Evolutionary conservation across 2,797 vertebrate genomes (phyloP).

Genomic region (Scolopax bukidnonensis): DNA sequence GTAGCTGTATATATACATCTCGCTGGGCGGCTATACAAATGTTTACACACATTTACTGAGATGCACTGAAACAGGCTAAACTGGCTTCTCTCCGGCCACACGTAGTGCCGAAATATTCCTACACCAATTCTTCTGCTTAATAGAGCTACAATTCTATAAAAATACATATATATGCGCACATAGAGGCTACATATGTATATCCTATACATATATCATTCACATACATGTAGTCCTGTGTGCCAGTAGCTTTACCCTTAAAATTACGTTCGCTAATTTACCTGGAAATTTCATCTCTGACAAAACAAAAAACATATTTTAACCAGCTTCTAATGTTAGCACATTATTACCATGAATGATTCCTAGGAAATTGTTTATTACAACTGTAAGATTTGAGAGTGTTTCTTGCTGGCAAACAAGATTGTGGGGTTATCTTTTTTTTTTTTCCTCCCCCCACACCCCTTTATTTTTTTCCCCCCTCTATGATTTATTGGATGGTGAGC

Average conservation of each 20-base stretch:
- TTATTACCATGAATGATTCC: slow-evolving; percentile 76
- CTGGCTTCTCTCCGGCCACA: neutral
- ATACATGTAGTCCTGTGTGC: slow-evolving; percentile 28
- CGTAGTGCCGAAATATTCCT: neutral
- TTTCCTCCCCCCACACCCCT: neutral
- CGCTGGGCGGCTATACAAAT: neutral
- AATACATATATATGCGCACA: neutral
- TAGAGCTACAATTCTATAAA: neutral
- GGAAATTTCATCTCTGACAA: slow-evolving; percentile 73
- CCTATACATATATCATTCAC: neutral
- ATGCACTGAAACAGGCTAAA: neutral
- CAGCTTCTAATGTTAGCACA: slow-evolving; percentile 73
- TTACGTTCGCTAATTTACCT: slow-evolving; percentile 68
- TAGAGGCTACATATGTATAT: neutral
- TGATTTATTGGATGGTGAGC: slow-evolving; percentile 80
- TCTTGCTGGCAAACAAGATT: neutral
- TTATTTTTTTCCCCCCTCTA: neutral
- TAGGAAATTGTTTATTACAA: slow-evolving; percentile 76
- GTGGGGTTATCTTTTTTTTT: neutral
- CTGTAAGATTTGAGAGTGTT: slow-evolving; percentile 16
- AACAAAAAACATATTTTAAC: slow-evolving; percentile 74
- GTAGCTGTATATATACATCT: neutral
- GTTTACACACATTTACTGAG: neutral
- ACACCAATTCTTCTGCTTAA: neutral
- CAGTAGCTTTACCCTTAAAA: slow-evolving; percentile 72